Evolutionary conservation across 1,140 invertebrate species (phyloP).

Genomic region (Monomorium pharaonis): DNA sequence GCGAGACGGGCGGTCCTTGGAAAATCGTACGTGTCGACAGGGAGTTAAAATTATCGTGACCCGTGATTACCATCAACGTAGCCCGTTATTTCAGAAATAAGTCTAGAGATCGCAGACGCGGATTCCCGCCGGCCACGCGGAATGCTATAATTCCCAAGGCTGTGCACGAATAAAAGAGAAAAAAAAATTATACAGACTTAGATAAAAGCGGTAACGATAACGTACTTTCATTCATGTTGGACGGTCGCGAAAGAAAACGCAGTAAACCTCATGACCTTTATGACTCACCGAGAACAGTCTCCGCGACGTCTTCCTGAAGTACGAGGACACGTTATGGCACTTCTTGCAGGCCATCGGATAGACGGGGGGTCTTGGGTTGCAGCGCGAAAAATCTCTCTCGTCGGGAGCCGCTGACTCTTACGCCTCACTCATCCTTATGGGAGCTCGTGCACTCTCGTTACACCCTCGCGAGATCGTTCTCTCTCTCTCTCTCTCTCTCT

Average conservation of each 20-base stretch:
- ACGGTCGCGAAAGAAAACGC: neutral
- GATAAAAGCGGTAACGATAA: neutral
- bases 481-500: neutral
- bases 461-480: neutral
- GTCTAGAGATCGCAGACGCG: neutral
- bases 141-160: neutral
- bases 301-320: slow-evolving; percentile 57
- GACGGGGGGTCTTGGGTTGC: neutral
- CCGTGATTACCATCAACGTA: neutral
- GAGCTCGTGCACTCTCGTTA: neutral
- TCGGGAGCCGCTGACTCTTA: slow-evolving; percentile 17
- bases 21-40: neutral
- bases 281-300: slow-evolving; percentile 71
- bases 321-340: slow-evolving; percentile 46
- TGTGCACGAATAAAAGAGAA: too few relatives aligned
- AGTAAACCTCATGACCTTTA: neutral
- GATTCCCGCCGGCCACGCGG: neutral
- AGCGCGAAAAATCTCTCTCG: slow-evolving; percentile 15
- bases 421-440: neutral
- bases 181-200: neutral
- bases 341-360: slow-evolving; percentile 61
- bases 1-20: neutral
- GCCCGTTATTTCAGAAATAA: neutral
- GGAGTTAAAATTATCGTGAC: slow-evolving; percentile 29
- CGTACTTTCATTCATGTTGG: neutral